Conservation (phyloP, 2,888 invertebrate genomes). For the Antheraea assamensis region DNA sequence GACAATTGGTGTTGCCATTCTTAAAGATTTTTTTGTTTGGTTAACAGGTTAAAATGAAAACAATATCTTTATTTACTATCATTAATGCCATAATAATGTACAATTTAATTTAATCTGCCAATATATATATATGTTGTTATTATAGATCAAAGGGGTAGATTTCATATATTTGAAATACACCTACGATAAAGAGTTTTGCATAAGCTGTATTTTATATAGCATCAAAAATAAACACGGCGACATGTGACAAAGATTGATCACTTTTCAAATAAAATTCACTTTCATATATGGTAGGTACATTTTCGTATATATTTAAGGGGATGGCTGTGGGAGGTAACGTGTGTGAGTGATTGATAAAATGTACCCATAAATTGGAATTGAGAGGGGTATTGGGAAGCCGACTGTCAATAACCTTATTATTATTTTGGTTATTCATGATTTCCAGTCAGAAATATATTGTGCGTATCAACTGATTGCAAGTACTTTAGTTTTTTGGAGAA, state of each 20-base stretch:
- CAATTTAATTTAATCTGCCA: too few relatives aligned
- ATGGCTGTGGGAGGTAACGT: conserved; percentile 13
- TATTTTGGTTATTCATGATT: neutral
- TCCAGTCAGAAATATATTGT: neutral
- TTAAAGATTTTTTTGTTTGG: too few relatives aligned
- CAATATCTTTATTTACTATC: too few relatives aligned
- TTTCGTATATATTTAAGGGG: conserved; percentile 12
- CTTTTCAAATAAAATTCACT: conserved; percentile 26
- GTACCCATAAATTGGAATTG: conserved; percentile 20
- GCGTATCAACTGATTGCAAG: too few relatives aligned
- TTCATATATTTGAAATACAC: conserved; percentile 14
- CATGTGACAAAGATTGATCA: conserved; percentile 37
- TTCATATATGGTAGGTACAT: conserved; percentile 19
- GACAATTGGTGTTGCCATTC: too few relatives aligned
- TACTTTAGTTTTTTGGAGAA: too few relatives aligned
- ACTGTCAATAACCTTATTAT: neutral
- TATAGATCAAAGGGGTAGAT: neutral
- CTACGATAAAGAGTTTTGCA: neutral
- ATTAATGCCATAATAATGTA: too few relatives aligned
- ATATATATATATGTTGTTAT: too few relatives aligned
- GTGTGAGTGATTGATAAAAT: conserved; percentile 15
- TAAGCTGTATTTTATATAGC: conserved; percentile 15
- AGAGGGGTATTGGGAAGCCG: neutral
- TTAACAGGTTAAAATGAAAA: too few relatives aligned
- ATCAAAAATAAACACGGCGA: conserved; percentile 18